phyloP scores from a whole-genome alignment of 2,888 invertebrate species.

The Amaurobius ferox region DNA sequence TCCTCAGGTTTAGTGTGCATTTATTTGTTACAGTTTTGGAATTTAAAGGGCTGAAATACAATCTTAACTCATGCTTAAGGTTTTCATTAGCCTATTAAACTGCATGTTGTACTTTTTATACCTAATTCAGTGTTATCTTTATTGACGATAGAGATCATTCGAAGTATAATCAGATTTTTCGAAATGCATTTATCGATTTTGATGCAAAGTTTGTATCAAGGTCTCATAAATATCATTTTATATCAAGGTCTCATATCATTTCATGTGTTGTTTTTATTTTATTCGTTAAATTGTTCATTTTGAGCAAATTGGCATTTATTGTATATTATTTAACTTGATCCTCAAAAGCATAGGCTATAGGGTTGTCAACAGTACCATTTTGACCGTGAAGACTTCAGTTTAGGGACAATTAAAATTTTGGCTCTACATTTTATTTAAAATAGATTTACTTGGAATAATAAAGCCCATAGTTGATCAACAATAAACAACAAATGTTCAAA shows the following conservation, averaged over 20 bases:
- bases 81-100: neutral
- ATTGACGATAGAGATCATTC: neutral
- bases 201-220: neutral
- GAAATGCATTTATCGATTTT: conserved; percentile 20
- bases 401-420: too few species aligned
- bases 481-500: too few species aligned
- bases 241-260: neutral
- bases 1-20: neutral
- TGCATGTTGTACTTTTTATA: neutral
- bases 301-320: conserved; percentile 8
- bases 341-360: too few species aligned
- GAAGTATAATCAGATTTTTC: neutral
- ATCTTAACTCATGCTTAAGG: neutral
- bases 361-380: too few species aligned
- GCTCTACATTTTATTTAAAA: too few species aligned
- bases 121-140: neutral
- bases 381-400: too few species aligned
- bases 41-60: too few species aligned
- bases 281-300: neutral
- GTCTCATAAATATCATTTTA: too few species aligned
- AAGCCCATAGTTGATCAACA: too few species aligned
- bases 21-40: too few species aligned
- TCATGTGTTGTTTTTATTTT: conserved; percentile 12
- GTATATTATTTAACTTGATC: neutral
- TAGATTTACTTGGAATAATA: too few species aligned